Conservation (phyloP, 2,888 invertebrate species). For the Drosophila fulvimacula region DNA sequence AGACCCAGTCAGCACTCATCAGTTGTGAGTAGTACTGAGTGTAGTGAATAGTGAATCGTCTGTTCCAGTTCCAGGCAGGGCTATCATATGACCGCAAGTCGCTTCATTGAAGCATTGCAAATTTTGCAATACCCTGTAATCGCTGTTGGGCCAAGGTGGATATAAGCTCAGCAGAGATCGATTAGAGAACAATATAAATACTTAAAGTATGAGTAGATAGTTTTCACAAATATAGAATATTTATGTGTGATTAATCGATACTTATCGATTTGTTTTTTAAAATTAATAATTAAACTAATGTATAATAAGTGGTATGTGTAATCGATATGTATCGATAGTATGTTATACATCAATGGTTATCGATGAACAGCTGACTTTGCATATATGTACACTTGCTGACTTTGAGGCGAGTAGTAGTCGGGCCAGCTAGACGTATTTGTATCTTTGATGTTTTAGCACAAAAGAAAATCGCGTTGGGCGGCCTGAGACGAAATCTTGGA, state of each 20-base stretch:
- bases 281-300: not conserved
- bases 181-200: not conserved
- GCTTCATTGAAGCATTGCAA: constrained; percentile 71
- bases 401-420: not conserved
- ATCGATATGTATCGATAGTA: not conserved
- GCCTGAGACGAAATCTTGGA: constrained; percentile 30
- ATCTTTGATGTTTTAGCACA: constrained; percentile 18
- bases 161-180: not conserved
- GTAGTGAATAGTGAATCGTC: constrained; percentile 46
- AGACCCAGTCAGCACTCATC: constrained; percentile 63
- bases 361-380: not conserved
- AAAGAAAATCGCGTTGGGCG: constrained; percentile 40
- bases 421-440: not conserved
- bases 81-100: constrained; percentile 71
- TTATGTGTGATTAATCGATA: not conserved
- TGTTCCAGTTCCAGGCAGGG: constrained; percentile 56
- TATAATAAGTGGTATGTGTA: too few species aligned
- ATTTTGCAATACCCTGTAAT: constrained; percentile 22
- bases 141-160: not conserved
- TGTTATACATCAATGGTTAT: not conserved
- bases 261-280: not conserved
- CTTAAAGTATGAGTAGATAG: not conserved
- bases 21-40: constrained; percentile 38
- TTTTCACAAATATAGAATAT: not conserved
- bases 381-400: not conserved